Base-by-base conservation (phyloP, 2,888 invertebrate genomes). In the Eremobia ochroleuca region DNA sequence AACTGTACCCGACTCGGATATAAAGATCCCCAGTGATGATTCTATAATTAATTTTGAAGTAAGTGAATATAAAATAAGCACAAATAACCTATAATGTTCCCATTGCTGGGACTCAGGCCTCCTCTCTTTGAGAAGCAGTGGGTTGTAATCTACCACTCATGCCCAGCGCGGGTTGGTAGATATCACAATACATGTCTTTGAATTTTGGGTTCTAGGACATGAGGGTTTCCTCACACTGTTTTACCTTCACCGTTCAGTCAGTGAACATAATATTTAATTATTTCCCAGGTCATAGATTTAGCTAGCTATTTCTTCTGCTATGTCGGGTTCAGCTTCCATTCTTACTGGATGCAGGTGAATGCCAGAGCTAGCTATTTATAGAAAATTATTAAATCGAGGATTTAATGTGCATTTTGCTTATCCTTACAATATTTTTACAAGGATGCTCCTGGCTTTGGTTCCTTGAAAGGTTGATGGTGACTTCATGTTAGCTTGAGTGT, bases 1-100 rank as follows among this genome's bases (percentile, higher is more conserved):
- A 68, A 97, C 97, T 86, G 95, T 98, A 25, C 97, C 98, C 43
- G 96, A 97, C 78, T 91, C 97, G 1, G 97, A 97, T 70, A 94
- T 95, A 6, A 95, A 97, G 75, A 90, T 91, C 5, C 89, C 93
- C 8, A 97, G 97, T 89, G 97, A 96, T 88, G 97, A 98, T 86
- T 97, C 97, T 71, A 97, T 98, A 85, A 97, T 98, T 89, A 97
- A 98, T 94, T 97, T 97, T 90, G 97, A 97, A 94, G 98, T 98
- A 95, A 97, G 97, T 37, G 25, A 15, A 31, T 31, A 25, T 28
- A 52, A 4, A 25, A 52, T 52, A 52, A 49, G 25, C 9, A 52
- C 11, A 9, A 52, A n/a, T 1, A n/a, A 4, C n/a, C 52, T 55
- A 11, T 21, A 25, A 49, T n/a, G 52, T 13, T n/a, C n/a, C 52